Evolutionary conservation across 2,797 vertebrate genomes (phyloP).

Genomic region (Gastrophryne carolinensis): DNA sequence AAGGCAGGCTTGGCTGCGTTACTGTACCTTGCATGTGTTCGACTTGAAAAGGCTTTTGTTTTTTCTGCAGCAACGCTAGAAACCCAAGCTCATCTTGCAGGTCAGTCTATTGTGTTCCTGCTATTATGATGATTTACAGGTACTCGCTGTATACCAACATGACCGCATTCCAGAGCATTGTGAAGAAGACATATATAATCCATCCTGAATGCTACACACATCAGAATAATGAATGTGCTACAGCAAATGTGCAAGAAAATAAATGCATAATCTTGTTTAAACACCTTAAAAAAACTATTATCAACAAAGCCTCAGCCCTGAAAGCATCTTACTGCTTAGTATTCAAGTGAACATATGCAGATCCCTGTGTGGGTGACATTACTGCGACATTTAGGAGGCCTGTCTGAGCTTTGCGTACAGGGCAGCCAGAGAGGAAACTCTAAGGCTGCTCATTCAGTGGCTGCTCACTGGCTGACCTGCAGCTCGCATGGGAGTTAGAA

Average conservation of each 20-base stretch:
- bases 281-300: too few relatives aligned
- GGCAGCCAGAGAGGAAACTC: slow-evolving; percentile 63
- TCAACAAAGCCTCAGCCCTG: too few relatives aligned
- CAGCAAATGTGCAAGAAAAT: neutral
- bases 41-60: neutral
- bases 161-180: too few relatives aligned
- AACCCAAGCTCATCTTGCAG: neutral
- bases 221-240: neutral
- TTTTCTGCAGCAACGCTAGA: neutral
- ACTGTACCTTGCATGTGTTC: neutral
- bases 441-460: slow-evolving; percentile 64
- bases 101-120: slow-evolving; percentile 50
- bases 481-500: slow-evolving; percentile 57
- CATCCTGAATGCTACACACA: neutral
- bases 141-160: too few relatives aligned
- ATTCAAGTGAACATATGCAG: slow-evolving; percentile 61
- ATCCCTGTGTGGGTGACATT: slow-evolving; percentile 71
- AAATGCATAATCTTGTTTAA: too few relatives aligned
- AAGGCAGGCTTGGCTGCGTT: slow-evolving; percentile 4
- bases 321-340: slow-evolving; percentile 63
- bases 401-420: slow-evolving; percentile 63
- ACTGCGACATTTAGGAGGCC: slow-evolving; percentile 74
- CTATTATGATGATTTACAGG: neutral
- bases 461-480: slow-evolving; percentile 63
- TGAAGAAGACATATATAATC: too few relatives aligned